Conservation (phyloP, 2,888 invertebrate genomes). For the Iselma pallidipennis region DNA sequence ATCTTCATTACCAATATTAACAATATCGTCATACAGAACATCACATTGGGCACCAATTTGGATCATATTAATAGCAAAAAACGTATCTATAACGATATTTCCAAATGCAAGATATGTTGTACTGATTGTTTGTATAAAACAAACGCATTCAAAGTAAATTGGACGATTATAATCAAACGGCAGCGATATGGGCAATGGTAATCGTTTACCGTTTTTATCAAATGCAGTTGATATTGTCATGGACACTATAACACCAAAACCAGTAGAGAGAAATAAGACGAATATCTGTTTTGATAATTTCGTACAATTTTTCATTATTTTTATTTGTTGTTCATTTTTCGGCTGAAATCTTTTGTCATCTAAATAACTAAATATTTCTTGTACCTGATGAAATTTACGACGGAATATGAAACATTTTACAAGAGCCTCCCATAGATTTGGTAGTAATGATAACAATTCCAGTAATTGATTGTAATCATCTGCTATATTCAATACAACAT, state of each 20-base stretch:
- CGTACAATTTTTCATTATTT: conserved; percentile 3
- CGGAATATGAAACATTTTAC: no score
- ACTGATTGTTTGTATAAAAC: not conserved
- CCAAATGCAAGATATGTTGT: conserved; percentile 4
- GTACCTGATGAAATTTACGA: not conserved
- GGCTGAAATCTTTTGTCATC: conserved; percentile 6
- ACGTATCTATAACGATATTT: conserved; percentile 14
- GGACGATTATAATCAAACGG: not conserved
- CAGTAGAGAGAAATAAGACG: conserved; percentile 6
- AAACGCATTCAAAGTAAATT: not conserved
- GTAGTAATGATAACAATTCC: no score
- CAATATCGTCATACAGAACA: conserved; percentile 10
- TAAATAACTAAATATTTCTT: conserved; percentile 4
- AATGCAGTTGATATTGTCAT: not conserved
- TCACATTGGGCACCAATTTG: conserved; percentile 19
- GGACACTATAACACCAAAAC: not conserved
- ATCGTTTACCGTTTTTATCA: not conserved
- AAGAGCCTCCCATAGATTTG: no score
- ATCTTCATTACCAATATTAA: no score
- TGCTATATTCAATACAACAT: no score
- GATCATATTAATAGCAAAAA: conserved; percentile 12
- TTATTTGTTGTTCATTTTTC: not conserved
- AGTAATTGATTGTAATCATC: no score
- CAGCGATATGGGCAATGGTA: conserved; percentile 4
- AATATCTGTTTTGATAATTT: conserved; percentile 5